phyloP scores from a whole-genome alignment of 2,797 vertebrate species.

The Amphiprion clarkii region DNA sequence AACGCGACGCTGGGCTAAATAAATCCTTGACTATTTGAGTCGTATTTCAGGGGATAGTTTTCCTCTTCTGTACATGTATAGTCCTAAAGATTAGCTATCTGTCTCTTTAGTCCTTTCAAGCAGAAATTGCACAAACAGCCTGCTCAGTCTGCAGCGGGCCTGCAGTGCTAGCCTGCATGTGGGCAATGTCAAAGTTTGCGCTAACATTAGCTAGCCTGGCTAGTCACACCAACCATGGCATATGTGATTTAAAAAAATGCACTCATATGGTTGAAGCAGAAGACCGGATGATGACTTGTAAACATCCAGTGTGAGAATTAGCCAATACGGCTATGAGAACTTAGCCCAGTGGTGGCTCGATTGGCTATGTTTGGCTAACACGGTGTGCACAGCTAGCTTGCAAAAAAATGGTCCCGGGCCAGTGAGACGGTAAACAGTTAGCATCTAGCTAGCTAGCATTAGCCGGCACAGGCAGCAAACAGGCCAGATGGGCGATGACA shows the following conservation, averaged over 20 bases:
- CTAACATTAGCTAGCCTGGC: conserved; percentile 60
- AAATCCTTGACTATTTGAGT: background rate
- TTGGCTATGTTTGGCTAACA: conserved; percentile 44
- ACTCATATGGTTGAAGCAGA: background rate
- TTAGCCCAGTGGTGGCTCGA: conserved; percentile 4
- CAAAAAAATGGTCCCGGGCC: conserved; percentile 29
- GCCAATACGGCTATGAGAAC: conserved; percentile 8
- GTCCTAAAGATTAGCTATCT: background rate
- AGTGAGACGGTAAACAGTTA: conserved; percentile 50
- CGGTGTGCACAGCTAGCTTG: conserved; percentile 36
- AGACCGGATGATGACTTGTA: background rate
- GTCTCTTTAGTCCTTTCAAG: background rate
- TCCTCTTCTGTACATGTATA: background rate
- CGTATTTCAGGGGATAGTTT: background rate
- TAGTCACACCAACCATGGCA: conserved; percentile 45
- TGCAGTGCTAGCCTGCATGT: conserved; percentile 55
- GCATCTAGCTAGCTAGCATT: conserved; percentile 36
- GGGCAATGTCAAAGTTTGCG: conserved; percentile 80
- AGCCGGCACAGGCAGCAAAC: conserved; percentile 33
- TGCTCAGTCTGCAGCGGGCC: conserved; percentile 51
- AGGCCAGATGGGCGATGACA: conserved; percentile 64
- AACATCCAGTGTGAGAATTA: background rate
- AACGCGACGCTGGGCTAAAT: conserved; percentile 7
- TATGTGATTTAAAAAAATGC: conserved; percentile 2
- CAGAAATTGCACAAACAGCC: conserved; percentile 7